Conservation (phyloP, 2,113 vertebrate species). For the Hippolais icterina region DNA sequence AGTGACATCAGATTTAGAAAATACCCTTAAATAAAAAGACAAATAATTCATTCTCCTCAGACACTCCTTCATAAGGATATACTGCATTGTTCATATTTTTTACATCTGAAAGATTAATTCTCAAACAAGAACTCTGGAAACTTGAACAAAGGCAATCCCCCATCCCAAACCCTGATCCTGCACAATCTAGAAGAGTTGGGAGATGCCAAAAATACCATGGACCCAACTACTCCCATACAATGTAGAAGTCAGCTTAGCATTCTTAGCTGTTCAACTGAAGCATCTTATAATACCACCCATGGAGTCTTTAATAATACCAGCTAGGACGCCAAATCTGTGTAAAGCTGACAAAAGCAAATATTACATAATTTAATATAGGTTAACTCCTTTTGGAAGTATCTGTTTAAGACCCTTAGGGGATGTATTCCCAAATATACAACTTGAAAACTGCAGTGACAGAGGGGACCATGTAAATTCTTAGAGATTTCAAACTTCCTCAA, state of each 20-base stretch:
- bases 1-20: neutral
- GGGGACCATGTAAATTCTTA: neutral
- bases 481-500: neutral
- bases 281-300: accelerated
- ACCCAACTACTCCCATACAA: neutral
- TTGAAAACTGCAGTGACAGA: neutral
- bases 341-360: neutral
- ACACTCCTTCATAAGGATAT: neutral
- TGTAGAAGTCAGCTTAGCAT: neutral
- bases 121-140: neutral
- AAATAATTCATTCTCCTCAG: neutral
- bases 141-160: neutral
- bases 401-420: neutral
- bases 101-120: neutral
- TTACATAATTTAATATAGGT: neutral
- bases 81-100: neutral
- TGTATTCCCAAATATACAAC: neutral
- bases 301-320: neutral
- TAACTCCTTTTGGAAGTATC: neutral
- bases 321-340: neutral
- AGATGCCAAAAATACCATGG: neutral
- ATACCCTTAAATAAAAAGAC: neutral
- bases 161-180: neutral
- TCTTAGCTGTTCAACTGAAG: neutral
- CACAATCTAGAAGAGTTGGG: neutral